A percentile compares a stretch with the other conserved stretches of the same genome.
phyloP scores from a whole-genome alignment of 2,113 vertebrate species.

The Passer montanus region DNA sequence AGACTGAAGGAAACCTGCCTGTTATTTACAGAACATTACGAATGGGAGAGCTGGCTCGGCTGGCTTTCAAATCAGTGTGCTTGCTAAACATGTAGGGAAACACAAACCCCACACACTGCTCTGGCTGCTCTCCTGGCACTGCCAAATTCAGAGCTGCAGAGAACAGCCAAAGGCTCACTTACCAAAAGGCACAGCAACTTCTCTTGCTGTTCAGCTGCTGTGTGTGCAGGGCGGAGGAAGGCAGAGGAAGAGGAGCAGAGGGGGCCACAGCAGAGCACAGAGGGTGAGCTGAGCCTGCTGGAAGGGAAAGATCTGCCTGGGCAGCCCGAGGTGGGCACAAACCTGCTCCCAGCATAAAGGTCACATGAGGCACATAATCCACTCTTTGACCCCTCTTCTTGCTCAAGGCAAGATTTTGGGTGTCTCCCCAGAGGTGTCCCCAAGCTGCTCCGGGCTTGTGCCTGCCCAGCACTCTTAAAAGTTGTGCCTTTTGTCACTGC shows the following conservation, averaged over 20 bases:
- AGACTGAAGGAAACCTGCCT: background rate
- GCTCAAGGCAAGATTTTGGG: background rate
- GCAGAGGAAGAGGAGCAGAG: background rate
- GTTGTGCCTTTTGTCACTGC: background rate
- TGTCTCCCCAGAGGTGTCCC: background rate
- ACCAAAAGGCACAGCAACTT: background rate
- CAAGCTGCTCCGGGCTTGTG: background rate
- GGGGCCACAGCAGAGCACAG: background rate
- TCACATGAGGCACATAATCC: background rate
- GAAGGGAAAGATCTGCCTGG: background rate
- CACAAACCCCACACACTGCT: background rate
- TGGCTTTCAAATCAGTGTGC: background rate
- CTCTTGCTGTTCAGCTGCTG: background rate
- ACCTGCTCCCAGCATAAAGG: background rate
- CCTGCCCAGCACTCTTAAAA: background rate
- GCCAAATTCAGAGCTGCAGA: background rate
- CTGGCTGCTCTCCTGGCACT: background rate
- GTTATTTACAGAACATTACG: background rate
- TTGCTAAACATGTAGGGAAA: background rate
- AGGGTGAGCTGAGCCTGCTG: background rate
- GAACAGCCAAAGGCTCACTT: background rate
- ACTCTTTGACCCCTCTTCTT: background rate
- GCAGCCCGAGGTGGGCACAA: background rate
- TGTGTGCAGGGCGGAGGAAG: background rate
- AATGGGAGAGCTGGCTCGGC: background rate